A percentile compares a stretch with the other conserved stretches of the same genome.
Evolutionary conservation across 2,113 vertebrate genomes (phyloP).

Genomic region (Seriola dumerili): DNA sequence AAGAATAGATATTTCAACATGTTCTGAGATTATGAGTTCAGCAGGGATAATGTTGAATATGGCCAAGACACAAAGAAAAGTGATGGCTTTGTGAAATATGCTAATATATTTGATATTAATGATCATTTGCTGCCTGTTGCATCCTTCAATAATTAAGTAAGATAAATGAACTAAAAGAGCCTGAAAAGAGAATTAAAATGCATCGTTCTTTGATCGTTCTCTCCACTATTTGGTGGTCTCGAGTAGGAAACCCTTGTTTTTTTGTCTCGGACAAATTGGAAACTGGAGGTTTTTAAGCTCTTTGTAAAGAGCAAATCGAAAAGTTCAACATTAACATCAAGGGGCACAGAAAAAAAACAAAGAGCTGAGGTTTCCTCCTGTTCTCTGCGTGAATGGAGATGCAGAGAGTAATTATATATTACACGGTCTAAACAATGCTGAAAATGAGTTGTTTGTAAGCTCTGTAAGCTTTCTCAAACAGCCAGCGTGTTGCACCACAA

Average conservation of each 20-base stretch:
- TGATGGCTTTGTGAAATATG: constrained; percentile 16
- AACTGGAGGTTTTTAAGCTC: not conserved
- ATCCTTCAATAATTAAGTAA: constrained; percentile 6
- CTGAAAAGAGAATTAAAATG: not conserved
- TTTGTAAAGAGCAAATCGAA: not conserved
- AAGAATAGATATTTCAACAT: constrained; percentile 20
- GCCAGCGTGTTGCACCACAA: constrained; percentile 42
- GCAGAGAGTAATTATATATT: constrained; percentile 48
- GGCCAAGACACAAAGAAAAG: not conserved
- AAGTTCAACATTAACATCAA: constrained; percentile 13
- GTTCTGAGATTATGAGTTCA: constrained; percentile 8
- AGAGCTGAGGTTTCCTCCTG: not conserved
- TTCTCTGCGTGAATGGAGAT: constrained; percentile 18
- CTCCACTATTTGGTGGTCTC: not conserved
- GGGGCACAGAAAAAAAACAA: not conserved
- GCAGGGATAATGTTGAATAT: not conserved
- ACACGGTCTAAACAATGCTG: constrained; percentile 54
- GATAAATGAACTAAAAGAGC: constrained; percentile 19
- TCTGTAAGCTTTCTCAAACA: constrained; percentile 46
- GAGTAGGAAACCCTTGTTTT: not conserved
- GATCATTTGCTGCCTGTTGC: not conserved
- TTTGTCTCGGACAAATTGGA: not conserved
- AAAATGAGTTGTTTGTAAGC: constrained; percentile 59
- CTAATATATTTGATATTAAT: constrained; percentile 36
- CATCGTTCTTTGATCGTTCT: constrained; percentile 12